A percentile compares a stretch with the other conserved stretches of the same genome.
Evolutionary conservation across 2,797 vertebrate genomes (phyloP).

Genomic region (Menidia menidia): DNA sequence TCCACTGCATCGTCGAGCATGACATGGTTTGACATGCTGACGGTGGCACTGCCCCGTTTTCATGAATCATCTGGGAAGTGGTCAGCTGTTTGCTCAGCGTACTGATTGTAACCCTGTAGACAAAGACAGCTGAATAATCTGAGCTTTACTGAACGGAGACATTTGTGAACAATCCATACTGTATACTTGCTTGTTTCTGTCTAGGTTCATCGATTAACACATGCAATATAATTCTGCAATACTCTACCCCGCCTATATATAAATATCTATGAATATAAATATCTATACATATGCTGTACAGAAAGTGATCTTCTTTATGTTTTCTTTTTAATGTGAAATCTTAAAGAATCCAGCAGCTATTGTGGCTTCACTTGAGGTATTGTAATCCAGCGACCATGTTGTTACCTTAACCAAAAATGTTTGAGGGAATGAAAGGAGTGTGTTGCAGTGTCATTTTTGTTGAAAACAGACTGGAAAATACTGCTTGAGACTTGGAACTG

Average conservation of each 20-base stretch:
- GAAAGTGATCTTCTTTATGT: constrained; percentile 71
- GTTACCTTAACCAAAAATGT: constrained; percentile 83
- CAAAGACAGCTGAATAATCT: constrained; percentile 69
- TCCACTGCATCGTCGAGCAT: constrained; percentile 60
- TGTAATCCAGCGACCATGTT: constrained; percentile 80
- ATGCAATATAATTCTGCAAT: constrained; percentile 88
- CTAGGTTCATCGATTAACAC: constrained; percentile 82
- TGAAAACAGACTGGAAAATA: constrained; percentile 41
- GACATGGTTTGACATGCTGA: constrained; percentile 65
- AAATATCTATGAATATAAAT: constrained; percentile 82
- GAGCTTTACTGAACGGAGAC: constrained; percentile 76
- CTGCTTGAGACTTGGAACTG: constrained; percentile 39
- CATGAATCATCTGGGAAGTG: constrained; percentile 63
- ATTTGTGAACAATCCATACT: constrained; percentile 80
- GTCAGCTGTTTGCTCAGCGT: constrained; percentile 53
- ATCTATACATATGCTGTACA: constrained; percentile 83
- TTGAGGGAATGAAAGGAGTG: constrained; percentile 61
- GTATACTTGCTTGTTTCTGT: constrained; percentile 83
- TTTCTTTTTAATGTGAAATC: constrained; percentile 77
- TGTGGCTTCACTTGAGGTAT: constrained; percentile 81
- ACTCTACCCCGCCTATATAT: constrained; percentile 83
- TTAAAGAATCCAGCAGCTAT: constrained; percentile 82
- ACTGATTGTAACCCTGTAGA: constrained; percentile 75
- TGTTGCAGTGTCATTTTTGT: constrained; percentile 57
- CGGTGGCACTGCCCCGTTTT: constrained; percentile 63